Evolutionary conservation across 2,797 vertebrate species (phyloP), one percentile per base, ranked within the genome.

Genomic region (Tamandua tetradactyla): DNA sequence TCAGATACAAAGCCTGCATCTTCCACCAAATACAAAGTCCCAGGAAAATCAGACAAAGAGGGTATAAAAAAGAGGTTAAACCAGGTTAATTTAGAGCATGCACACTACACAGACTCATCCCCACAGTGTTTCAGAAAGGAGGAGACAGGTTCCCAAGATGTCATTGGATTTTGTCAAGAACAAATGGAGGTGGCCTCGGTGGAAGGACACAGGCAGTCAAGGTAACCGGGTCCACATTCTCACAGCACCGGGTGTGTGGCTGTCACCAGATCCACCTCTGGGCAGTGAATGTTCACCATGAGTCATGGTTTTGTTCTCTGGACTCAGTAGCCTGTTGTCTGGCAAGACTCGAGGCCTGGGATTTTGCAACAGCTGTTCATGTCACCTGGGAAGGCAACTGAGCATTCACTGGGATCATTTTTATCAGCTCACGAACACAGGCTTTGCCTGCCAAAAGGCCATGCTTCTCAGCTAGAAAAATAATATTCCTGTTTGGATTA

Each of bases 331-430:
- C 76, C 81, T 94, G 91, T 83, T 84, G 71, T 91, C 95, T 97
- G 96, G 95, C 95, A 94, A 59, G 35, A 72, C 61, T 27, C 0
- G 17, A 87, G 88, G 20, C 40, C 82, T 92, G 61, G 27, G 82
- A 69, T 96, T 96, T 96, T 91, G 88, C 78, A 96, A 74, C 94
- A 95, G 93, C 95, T 96, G 94, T 61, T 95, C 25, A 0, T 83
- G 94, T 90, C 95, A 96, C 94, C 94, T 91, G 81, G 88, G 89
- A 94, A 90, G 85, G 72, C 72, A 74, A 87, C 32, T 57, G 40
- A 71, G 66, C 66, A 23, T 11, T 55, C 83, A 68, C 37, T 59
- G 40, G 82, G 71, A 15, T 93, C 42, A 55, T 69, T 93, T 83
- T 95, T 81, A 84, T 91, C 92, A 91, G 49, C 64, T 74, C 42